Percentiles rank a stretch among this genome's conserved stretches.
Evolutionary conservation across 2,888 invertebrate species (phyloP).

Genomic region (Portevinia maculata): DNA sequence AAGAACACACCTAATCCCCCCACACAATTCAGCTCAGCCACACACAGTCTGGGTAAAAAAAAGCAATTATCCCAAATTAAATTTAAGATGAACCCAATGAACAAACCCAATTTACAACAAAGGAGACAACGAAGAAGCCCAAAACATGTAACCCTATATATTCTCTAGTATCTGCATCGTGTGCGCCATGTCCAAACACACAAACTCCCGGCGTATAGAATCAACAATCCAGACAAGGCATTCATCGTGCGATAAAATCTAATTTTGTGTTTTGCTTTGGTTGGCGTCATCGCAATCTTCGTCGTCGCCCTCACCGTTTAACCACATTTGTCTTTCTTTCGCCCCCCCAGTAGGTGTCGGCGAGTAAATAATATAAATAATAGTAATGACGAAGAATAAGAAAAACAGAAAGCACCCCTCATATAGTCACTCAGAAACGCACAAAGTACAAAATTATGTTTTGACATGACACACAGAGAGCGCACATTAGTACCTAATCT

Average conservation of each 20-base stretch:
- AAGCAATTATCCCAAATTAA: conserved; percentile 70
- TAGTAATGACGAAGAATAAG: conserved; percentile 39
- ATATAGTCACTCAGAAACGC: conserved; percentile 22
- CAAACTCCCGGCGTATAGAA: conserved; percentile 60
- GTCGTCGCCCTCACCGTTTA: background rate
- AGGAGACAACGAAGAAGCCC: conserved; percentile 14
- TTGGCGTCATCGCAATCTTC: conserved; percentile 15
- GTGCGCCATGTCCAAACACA: conserved; percentile 37
- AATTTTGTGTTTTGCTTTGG: conserved; percentile 46
- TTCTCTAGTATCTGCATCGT: conserved; percentile 7
- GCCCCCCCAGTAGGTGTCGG: conserved; percentile 60
- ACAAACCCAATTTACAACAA: conserved; percentile 54
- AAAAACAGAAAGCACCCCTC: conserved; percentile 17
- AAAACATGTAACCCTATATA: conserved; percentile 50
- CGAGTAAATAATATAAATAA: conserved; percentile 47
- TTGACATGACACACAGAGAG: conserved; percentile 64
- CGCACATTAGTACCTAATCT: conserved; percentile 69
- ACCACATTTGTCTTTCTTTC: conserved; percentile 54
- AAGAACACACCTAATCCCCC: conserved; percentile 15
- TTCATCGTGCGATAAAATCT: conserved; percentile 71
- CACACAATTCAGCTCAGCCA: conserved; percentile 26
- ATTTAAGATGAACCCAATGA: conserved; percentile 70
- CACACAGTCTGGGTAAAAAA: conserved; percentile 44
- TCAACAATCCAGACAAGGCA: conserved; percentile 72
- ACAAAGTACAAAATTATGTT: conserved; percentile 71